Conservation (phyloP, 1,140 invertebrate species). For the Drosophila novamexicana region DNA sequence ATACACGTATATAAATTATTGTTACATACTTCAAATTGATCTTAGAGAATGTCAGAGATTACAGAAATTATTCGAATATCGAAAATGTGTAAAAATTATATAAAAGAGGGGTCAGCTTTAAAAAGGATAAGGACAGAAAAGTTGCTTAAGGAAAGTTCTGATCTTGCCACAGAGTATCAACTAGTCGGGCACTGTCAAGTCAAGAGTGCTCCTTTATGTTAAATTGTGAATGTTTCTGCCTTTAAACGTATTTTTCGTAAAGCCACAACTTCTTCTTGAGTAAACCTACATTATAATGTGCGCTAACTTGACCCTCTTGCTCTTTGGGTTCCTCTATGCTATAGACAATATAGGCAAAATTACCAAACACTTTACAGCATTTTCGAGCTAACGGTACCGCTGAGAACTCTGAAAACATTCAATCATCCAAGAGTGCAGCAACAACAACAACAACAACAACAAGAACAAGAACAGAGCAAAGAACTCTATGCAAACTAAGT, state of each 20-base stretch:
- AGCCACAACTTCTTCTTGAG: neutral
- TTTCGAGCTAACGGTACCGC: constrained; percentile 56
- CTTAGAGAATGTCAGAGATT: too few species aligned
- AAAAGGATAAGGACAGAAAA: too few species aligned
- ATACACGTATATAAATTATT: too few species aligned
- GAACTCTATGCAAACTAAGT: constrained; percentile 78
- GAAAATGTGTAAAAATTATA: too few species aligned
- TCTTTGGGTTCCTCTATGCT: neutral
- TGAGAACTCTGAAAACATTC: constrained; percentile 50
- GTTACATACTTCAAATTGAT: too few species aligned
- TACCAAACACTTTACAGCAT: constrained; percentile 22
- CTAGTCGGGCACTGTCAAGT: too few species aligned
- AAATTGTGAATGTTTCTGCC: too few species aligned
- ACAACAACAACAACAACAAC: neutral
- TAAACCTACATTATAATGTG: neutral
- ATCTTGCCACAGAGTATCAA: too few species aligned
- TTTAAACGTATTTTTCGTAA: neutral
- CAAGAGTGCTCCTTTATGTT: too few species aligned
- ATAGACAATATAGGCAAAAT: constrained; percentile 42
- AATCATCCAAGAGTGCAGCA: constrained; percentile 42
- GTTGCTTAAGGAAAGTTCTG: too few species aligned
- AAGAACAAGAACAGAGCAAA: constrained; percentile 13
- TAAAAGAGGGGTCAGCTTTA: too few species aligned
- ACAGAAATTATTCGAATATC: too few species aligned
- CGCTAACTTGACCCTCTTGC: constrained; percentile 1